These are phyloP conservation scores for Drosophila erecta DNA, from an alignment of 1,140 invertebrate species.

Conservation along the genomic window DNA sequence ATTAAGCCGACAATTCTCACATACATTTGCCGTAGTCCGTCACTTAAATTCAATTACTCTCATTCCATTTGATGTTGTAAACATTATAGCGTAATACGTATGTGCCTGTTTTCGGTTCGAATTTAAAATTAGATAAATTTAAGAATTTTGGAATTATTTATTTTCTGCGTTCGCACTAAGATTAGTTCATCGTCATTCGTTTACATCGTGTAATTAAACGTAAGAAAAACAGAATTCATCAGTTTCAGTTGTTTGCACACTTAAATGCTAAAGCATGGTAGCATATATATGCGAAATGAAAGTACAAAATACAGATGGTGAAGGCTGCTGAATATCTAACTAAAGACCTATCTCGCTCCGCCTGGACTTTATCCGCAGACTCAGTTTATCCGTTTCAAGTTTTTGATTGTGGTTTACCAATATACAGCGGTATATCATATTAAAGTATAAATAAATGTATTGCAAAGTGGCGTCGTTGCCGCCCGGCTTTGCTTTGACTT, in stretches of 20 bases:
- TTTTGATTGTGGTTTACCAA: conserved; percentile 70
- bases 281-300: conserved; percentile 33
- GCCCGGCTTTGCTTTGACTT: conserved; percentile 74
- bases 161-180: conserved; percentile 56
- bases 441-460: conserved; percentile 76
- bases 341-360: conserved; percentile 66
- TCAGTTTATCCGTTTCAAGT: conserved; percentile 22
- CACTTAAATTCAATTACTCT: conserved; percentile 41
- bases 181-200: conserved; percentile 53
- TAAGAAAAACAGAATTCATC: conserved; percentile 48
- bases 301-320: conserved; percentile 37
- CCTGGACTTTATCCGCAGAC: conserved; percentile 33
- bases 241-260: conserved; percentile 52
- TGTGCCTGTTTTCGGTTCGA: conserved; percentile 39
- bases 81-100: conserved; percentile 39
- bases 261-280: conserved; percentile 57
- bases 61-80: conserved; percentile 42
- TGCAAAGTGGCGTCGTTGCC: conserved; percentile 72
- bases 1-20: conserved; percentile 48
- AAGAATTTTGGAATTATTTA: conserved; percentile 77
- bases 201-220: conserved; percentile 44
- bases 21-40: conserved; percentile 40
- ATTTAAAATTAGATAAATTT: conserved; percentile 73
- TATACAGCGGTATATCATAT: conserved; percentile 47
- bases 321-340: conserved; percentile 45